Base-by-base conservation (phyloP, 2,888 invertebrate genomes). In the Athrips mouffetella region DNA sequence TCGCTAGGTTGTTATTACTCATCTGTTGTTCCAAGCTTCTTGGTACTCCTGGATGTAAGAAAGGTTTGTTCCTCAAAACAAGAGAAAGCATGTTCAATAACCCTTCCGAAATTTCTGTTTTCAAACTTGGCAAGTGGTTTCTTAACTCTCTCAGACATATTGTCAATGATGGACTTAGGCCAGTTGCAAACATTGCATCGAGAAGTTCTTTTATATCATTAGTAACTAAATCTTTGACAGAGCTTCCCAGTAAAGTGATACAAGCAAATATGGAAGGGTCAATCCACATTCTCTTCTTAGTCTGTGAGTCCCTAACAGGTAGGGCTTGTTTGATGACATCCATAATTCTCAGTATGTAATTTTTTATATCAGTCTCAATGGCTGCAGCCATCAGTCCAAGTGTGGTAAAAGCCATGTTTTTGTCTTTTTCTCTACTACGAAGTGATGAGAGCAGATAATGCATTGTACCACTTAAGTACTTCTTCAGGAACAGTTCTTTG, bases 231-330 rank as follows among this genome's bases (percentile, higher is more conserved):
- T 93, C 92, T 55, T 94, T 94, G 0, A 97, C 94, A 1, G 98
- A 96, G 74, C 96, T 93, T 0, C 96, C 96, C 5, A 99, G 80
- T 57, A 98, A 90, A 21, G 97, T 97, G 16, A 99, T 94, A 74
- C 98, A 99, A 21, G 95, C 94, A 76, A 98, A 98, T 42, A 98
- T 94, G 0, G 96, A 93, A 0, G 97, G 95, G 70, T 99, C 98
- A 44, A 94, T 90, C 20, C 90, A 85, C 4, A 90, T 78, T 55
- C 93, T 91, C 65, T 95, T 95, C 70, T 95, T 96, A 50, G 92
- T 92, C 16, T 94, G 91, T 0, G 91, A 90, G 60, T 96, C 96
- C 66, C 93, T 91, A 0, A 94, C 89, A 0, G 98, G 97, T 27
- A 97, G 76, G 2, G 94, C 91, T 56, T 90, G 86, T 69, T 93